Conservation (phyloP, 2,888 invertebrate species). For the Deilephila elpenor region DNA sequence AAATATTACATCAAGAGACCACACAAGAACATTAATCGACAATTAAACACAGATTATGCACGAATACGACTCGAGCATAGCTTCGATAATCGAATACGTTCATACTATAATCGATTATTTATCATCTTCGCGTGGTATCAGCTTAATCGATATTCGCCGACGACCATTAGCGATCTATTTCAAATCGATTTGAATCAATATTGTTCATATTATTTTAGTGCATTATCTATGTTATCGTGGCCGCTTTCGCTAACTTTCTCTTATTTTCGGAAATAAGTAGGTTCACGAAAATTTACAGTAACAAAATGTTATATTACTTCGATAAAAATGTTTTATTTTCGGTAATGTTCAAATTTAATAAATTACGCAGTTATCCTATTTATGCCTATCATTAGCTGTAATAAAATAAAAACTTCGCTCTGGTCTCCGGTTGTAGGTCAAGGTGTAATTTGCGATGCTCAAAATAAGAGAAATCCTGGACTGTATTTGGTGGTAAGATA, state of each 20-base stretch:
- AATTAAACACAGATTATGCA: constrained; percentile 15
- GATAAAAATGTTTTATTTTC: constrained; percentile 26
- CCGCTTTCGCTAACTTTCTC: constrained; percentile 60
- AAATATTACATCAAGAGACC: not conserved
- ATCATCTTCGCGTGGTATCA: constrained; percentile 37
- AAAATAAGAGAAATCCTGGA: not conserved
- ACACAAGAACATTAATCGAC: constrained; percentile 7
- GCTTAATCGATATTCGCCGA: constrained; percentile 40
- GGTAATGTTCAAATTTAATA: not conserved
- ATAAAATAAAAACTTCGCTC: not conserved
- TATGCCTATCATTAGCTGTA: not conserved
- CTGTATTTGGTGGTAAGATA: not conserved
- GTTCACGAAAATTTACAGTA: constrained; percentile 10
- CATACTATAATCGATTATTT: constrained; percentile 16
- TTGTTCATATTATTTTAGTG: constrained; percentile 28
- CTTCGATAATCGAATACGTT: not conserved
- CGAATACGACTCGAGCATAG: not conserved
- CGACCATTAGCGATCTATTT: constrained; percentile 47
- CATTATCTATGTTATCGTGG: constrained; percentile 36
- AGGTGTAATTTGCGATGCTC: not conserved
- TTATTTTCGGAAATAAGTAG: constrained; percentile 34
- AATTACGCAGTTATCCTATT: constrained; percentile 1
- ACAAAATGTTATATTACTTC: constrained; percentile 13
- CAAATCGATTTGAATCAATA: constrained; percentile 42
- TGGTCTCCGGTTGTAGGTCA: not conserved